These are phyloP conservation scores for Drosophila yakuba DNA, from an alignment of 1,140 invertebrate genomes.

Conservation along the genomic window DNA sequence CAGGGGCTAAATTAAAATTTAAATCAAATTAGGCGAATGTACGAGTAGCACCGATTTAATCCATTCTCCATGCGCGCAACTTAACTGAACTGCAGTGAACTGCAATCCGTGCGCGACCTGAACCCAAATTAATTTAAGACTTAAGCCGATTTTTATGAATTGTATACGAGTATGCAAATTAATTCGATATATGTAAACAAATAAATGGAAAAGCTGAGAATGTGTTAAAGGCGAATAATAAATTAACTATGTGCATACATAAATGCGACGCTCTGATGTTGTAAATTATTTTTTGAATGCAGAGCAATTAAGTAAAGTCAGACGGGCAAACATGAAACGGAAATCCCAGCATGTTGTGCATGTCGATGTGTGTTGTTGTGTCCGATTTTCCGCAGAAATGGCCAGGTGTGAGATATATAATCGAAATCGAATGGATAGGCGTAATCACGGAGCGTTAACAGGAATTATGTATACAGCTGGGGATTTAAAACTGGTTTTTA, in stretches of 20 bases:
- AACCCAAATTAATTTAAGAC: conserved; percentile 53
- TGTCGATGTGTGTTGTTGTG: conserved; percentile 9
- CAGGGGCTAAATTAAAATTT: conserved; percentile 14
- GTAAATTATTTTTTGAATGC: conserved; percentile 55
- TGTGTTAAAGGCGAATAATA: conserved; percentile 61
- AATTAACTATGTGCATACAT: conserved; percentile 59
- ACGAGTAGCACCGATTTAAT: background rate
- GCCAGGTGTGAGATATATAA: conserved; percentile 24
- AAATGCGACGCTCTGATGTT: conserved; percentile 9
- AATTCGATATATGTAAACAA: conserved; percentile 39
- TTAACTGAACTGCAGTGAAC: background rate
- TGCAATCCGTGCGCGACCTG: conserved; percentile 32
- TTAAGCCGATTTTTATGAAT: conserved; percentile 66
- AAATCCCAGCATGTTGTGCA: conserved; percentile 56
- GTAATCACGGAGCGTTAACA: conserved; percentile 22
- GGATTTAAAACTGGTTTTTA: conserved; percentile 7
- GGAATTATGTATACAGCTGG: conserved; percentile 22
- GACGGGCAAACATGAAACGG: conserved; percentile 51
- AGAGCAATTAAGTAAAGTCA: conserved; percentile 52
- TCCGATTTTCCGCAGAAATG: conserved; percentile 11
- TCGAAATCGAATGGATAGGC: conserved; percentile 18
- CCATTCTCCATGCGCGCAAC: no score
- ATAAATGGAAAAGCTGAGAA: conserved; percentile 26
- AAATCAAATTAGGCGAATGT: conserved; percentile 36
- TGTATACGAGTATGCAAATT: conserved; percentile 48